These are phyloP conservation scores for Lepas anatifera DNA, from an alignment of 2,888 invertebrate genomes.

Conservation along the genomic window DNA sequence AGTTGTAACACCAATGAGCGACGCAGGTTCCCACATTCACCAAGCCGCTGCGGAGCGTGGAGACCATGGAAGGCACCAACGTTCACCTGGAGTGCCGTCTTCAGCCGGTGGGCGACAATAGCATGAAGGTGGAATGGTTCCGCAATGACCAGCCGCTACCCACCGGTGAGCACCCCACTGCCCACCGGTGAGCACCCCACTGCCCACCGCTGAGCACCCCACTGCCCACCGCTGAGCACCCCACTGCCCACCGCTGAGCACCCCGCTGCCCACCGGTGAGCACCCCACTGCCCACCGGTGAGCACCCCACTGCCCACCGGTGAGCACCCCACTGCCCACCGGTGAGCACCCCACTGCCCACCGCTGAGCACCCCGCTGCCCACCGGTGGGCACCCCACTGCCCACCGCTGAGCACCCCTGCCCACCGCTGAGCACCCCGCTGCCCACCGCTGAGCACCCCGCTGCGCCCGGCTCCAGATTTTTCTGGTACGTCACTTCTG, in stretches of 20 bases:
- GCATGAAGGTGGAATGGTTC: constrained; percentile 91
- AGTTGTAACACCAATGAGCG: too few species aligned
- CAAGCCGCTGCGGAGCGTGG: constrained; percentile 72
- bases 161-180: constrained; percentile 47
- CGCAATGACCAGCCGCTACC: constrained; percentile 86
- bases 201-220: not conserved
- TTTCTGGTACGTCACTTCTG: too few species aligned
- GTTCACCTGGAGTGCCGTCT: constrained; percentile 83
- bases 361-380: too few species aligned
- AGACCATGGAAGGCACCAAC: constrained; percentile 79
- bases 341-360: too few species aligned
- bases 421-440: too few species aligned
- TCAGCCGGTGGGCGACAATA: constrained; percentile 77
- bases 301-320: too few species aligned
- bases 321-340: too few species aligned
- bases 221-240: not conserved
- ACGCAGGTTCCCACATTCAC: constrained; percentile 66
- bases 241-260: not conserved
- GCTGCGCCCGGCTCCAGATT: too few species aligned
- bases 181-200: not conserved
- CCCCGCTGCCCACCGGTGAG: too few species aligned
- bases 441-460: too few species aligned
- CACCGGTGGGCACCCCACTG: not conserved
- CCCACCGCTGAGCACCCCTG: too few species aligned
- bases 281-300: too few species aligned